These are phyloP conservation scores for Aphaenogaster rudis DNA, from an alignment of 1,140 invertebrate species.

Conservation along the genomic window DNA sequence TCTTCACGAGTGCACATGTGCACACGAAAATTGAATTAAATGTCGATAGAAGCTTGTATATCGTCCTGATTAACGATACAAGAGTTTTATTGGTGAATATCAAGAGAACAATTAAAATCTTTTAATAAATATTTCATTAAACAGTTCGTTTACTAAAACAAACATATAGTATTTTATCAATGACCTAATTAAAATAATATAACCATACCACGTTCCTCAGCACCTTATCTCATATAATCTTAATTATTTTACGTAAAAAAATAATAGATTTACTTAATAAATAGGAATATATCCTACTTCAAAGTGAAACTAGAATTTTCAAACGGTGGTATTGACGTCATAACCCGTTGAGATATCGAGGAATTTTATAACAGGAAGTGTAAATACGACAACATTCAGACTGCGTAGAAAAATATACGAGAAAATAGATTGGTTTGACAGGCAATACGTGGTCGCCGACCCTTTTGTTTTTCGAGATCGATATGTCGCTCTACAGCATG, in stretches of 20 bases:
- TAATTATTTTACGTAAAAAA: not conserved
- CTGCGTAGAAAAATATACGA: constrained; percentile 36
- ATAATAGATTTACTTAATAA: not conserved
- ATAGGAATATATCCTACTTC: not conserved
- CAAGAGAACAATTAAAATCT: not conserved
- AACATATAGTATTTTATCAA: not conserved
- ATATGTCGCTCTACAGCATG: constrained; percentile 12
- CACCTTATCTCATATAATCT: not conserved
- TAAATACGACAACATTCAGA: constrained; percentile 35
- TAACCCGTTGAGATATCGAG: not conserved
- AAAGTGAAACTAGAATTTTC: not conserved
- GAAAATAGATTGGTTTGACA: constrained; percentile 45
- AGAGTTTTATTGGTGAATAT: not conserved
- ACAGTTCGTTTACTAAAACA: not conserved
- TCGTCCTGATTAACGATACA: not conserved
- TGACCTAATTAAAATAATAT: constrained; percentile 8
- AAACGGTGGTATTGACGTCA: not conserved
- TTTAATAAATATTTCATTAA: not conserved
- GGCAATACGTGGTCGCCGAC: constrained; percentile 38
- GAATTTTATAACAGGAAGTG: constrained; percentile 22
- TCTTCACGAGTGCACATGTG: constrained; percentile 22
- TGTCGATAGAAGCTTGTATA: not conserved
- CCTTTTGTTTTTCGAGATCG: constrained; percentile 61
- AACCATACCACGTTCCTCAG: not conserved
- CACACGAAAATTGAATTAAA: constrained; percentile 67